Percentiles rank a stretch among this genome's conserved stretches.
These are phyloP conservation scores for Acrocyrtus sp. DNA, from an alignment of 2,888 invertebrate species.

Conservation along the genomic window DNA sequence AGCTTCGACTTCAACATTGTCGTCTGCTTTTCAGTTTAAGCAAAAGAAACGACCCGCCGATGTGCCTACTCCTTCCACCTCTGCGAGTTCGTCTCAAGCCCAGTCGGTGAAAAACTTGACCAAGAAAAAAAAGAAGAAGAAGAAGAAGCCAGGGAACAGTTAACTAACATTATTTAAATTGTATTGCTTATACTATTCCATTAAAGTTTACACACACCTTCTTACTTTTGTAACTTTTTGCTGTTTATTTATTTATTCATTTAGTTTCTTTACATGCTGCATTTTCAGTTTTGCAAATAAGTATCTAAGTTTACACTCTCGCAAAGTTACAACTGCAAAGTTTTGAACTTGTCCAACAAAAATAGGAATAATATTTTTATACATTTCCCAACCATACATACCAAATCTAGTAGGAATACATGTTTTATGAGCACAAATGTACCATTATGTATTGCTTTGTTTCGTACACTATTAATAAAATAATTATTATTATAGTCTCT, in stretches of 20 bases:
- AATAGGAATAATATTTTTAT: not conserved
- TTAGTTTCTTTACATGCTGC: constrained; percentile 18
- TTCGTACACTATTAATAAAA: not conserved
- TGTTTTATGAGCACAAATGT: not conserved
- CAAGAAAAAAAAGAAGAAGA: constrained; percentile 34
- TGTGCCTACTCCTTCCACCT: not conserved
- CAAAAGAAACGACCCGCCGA: constrained; percentile 2
- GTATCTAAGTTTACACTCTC: not conserved
- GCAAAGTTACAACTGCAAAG: constrained; percentile 5
- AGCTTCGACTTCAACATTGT: too few relatives aligned
- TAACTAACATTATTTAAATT: too few relatives aligned
- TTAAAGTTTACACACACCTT: too few relatives aligned
- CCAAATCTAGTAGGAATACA: not conserved
- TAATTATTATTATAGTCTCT: not conserved
- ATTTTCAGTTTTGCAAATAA: constrained; percentile 10
- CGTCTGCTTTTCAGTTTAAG: constrained; percentile 15
- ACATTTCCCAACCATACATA: not conserved
- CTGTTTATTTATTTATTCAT: too few relatives aligned
- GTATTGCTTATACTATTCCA: too few relatives aligned
- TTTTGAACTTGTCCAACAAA: constrained; percentile 20
- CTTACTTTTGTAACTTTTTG: too few relatives aligned
- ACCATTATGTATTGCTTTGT: not conserved
- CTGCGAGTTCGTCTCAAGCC: not conserved
- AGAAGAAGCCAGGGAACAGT: constrained; percentile 7
- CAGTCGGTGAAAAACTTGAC: constrained; percentile 12